Evolutionary conservation across 1,140 invertebrate species (phyloP).

Genomic region (Pteromalus puparum): DNA sequence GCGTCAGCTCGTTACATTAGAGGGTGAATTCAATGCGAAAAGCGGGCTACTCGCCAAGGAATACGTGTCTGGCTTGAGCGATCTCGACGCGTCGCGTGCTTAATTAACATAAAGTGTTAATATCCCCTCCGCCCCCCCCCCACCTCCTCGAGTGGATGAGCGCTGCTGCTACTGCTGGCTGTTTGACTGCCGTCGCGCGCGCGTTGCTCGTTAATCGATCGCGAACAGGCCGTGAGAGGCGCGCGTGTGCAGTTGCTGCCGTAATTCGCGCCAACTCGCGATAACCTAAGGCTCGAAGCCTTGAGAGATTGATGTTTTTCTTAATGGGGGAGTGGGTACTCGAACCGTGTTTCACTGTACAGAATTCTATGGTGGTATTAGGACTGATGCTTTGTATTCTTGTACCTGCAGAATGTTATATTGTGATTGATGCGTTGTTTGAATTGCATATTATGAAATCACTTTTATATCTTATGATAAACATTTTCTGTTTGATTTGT

Average conservation of each 20-base stretch:
- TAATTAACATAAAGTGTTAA: slow-evolving; percentile 26
- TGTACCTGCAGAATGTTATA: no score
- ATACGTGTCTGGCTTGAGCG: slow-evolving; percentile 11
- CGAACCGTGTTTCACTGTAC: no score
- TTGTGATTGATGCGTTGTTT: no score
- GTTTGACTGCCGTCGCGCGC: no score
- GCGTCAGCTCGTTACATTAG: not conserved
- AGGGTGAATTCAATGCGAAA: not conserved
- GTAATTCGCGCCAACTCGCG: not conserved
- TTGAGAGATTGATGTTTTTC: not conserved
- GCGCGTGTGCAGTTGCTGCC: not conserved
- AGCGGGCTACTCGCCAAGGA: slow-evolving; percentile 6
- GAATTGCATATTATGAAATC: no score
- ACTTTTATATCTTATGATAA: no score
- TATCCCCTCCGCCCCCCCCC: not conserved
- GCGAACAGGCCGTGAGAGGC: not conserved
- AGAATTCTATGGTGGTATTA: no score
- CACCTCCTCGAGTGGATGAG: not conserved
- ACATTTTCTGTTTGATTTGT: no score
- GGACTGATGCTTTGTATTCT: not conserved
- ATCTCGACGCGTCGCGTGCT: slow-evolving; percentile 30
- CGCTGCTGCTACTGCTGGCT: not conserved
- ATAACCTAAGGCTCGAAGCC: not conserved
- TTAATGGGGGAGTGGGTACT: not conserved
- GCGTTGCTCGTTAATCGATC: slow-evolving; percentile 7